These are phyloP conservation scores for Beaufortia kweichowensis DNA, from an alignment of 2,113 vertebrate genomes.

Conservation along the genomic window DNA sequence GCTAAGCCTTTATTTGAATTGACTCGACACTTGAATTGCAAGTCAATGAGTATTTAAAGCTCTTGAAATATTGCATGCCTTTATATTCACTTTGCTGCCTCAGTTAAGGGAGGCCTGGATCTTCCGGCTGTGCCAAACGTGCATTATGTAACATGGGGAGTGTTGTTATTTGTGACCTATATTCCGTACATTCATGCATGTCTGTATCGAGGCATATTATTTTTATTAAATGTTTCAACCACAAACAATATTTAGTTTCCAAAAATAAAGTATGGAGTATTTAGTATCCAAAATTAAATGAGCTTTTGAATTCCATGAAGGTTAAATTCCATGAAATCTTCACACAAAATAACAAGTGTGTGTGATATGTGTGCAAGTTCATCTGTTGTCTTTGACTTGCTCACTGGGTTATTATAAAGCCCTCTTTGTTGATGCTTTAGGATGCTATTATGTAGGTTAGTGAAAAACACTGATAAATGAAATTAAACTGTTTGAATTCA, in stretches of 20 bases:
- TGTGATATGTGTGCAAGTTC: not conserved
- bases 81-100: conserved; percentile 3
- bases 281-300: too few relatives aligned
- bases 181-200: conserved; percentile 25
- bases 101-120: conserved; percentile 3
- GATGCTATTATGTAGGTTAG: too few relatives aligned
- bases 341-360: not conserved
- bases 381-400: too few relatives aligned
- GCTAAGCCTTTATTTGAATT: not conserved
- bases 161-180: conserved; percentile 28
- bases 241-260: not conserved
- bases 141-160: conserved; percentile 9
- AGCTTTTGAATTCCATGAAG: not conserved
- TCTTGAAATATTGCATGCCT: not conserved
- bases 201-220: not conserved
- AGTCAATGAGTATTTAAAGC: not conserved
- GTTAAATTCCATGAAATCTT: not conserved
- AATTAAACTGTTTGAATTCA: too few relatives aligned
- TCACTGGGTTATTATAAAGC: too few relatives aligned
- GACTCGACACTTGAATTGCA: not conserved
- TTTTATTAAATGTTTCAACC: not conserved
- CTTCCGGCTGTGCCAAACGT: conserved; percentile 15
- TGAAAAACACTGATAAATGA: too few relatives aligned
- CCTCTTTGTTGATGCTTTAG: too few relatives aligned
- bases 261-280: not conserved